These are phyloP conservation scores for Xyliphius kryptos DNA, from an alignment of 2,113 vertebrate genomes.

Conservation along the genomic window DNA sequence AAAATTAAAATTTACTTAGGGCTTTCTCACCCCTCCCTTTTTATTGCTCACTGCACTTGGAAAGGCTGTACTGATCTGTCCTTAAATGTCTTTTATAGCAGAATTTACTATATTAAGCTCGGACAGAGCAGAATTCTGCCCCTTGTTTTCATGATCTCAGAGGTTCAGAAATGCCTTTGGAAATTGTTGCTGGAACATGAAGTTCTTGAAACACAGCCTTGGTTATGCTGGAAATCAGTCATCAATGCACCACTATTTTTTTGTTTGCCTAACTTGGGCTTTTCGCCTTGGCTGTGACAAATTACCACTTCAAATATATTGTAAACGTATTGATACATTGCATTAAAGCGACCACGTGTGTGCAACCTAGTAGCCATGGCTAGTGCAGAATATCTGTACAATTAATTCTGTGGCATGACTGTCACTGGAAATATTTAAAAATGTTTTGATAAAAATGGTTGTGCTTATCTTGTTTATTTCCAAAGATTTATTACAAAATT, in stretches of 20 bases:
- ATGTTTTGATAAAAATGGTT: not conserved
- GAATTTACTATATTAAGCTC: slow-evolving; percentile 5
- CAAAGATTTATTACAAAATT: not conserved
- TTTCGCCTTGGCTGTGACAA: not conserved
- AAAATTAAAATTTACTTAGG: not conserved
- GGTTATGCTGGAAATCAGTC: slow-evolving; percentile 7
- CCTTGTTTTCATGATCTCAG: slow-evolving; percentile 22
- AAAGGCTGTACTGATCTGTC: not conserved
- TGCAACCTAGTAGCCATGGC: slow-evolving; percentile 5
- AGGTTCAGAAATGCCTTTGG: slow-evolving; percentile 24
- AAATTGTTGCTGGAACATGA: slow-evolving; percentile 14
- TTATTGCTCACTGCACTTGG: no score
- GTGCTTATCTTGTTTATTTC: slow-evolving; percentile 6
- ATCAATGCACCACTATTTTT: not conserved
- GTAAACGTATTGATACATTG: slow-evolving; percentile 1
- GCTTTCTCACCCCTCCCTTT: not conserved
- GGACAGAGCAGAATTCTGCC: not conserved
- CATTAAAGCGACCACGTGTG: not conserved
- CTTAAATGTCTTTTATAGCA: slow-evolving; percentile 1
- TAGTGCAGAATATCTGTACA: not conserved
- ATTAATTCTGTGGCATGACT: not conserved
- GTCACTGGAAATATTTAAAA: not conserved
- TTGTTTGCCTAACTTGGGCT: not conserved
- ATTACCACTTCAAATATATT: not conserved
- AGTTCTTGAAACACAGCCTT: slow-evolving; percentile 5